Conservation (phyloP, 2,888 invertebrate species). For the Rhabditophanes sp. region DNA sequence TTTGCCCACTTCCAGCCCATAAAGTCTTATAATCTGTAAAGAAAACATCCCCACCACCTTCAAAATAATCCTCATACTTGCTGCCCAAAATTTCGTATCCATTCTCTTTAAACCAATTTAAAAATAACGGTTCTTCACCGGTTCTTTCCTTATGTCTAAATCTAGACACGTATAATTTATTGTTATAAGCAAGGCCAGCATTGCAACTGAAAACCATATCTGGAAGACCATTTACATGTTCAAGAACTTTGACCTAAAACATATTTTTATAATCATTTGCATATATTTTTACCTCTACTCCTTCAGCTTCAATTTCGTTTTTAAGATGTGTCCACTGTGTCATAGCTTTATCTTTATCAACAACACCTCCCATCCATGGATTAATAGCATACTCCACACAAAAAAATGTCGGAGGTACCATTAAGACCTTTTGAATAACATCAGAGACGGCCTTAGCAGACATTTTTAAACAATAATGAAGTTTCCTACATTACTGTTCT, state of each 20-base stretch:
- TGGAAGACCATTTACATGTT: slow-evolving; percentile 33
- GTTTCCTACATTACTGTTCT: too few relatives aligned
- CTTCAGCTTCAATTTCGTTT: slow-evolving; percentile 32
- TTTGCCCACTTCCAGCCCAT: slow-evolving; percentile 40
- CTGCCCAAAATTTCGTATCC: slow-evolving; percentile 29
- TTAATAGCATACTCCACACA: slow-evolving; percentile 41
- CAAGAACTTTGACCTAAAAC: slow-evolving; percentile 30
- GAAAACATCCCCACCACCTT: slow-evolving; percentile 44
- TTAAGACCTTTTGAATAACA: slow-evolving; percentile 31
- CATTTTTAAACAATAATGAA: too few relatives aligned
- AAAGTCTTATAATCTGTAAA: slow-evolving; percentile 33
- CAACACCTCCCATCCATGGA: slow-evolving; percentile 44
- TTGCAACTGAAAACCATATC: slow-evolving; percentile 45
- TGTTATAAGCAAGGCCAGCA: slow-evolving; percentile 31
- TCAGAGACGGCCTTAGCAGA: slow-evolving; percentile 31
- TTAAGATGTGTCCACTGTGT: slow-evolving; percentile 36
- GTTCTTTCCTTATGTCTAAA: slow-evolving; percentile 39
- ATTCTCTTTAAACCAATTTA: slow-evolving; percentile 37
- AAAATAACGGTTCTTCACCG: slow-evolving; percentile 38
- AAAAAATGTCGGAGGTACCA: slow-evolving; percentile 42
- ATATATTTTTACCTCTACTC: slow-evolving; percentile 21
- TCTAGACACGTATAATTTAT: slow-evolving; percentile 38
- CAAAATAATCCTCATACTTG: slow-evolving; percentile 28
- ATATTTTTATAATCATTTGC: slow-evolving; percentile 5
- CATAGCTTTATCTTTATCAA: slow-evolving; percentile 29